Evolutionary conservation across 2,113 vertebrate species (phyloP), one percentile per base, ranked within the genome.

Genomic region (Oceanodroma tethys): DNA sequence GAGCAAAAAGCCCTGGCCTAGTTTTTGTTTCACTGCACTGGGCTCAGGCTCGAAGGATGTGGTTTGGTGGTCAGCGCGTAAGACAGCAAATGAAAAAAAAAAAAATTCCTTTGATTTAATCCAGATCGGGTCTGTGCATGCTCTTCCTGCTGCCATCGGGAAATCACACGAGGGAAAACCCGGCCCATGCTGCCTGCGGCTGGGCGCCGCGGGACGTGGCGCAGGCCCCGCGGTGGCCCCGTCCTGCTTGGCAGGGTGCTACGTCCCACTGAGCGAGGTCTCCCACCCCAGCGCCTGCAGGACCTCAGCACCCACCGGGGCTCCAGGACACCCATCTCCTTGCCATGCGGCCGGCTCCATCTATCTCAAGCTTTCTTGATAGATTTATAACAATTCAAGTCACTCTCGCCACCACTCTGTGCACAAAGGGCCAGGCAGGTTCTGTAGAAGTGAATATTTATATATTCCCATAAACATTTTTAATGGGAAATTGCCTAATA

Each of bases 21-120:
- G 91, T 97, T 97, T 97, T 97, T 60, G 87, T 97, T 96, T 95
- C 93, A 87, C 40, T 88, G 82, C 11, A 22, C 96, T 67, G 90
- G 93, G 88, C 95, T 66, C 75, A 40, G 62, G 66, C 91, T 97
- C 4, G 66, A 87, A 96, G 97, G 97, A 98, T 98, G 97, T 97
- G 97, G 97, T 97, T 97, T 96, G 82, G 94, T 93, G 96, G 96
- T 96, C 96, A 95, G 94, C 30, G 7, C 74, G 20, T 84, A 90
- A 94, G 75, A 45, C 75, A 55, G 84, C 71, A 79, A 86, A 74
- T 22, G 80, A 88, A 92, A 47, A 56, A 52, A 52, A 53, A 91
- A 93, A 93, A 91, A 92, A 71, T 53, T 94, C 91, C 95, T 97
- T 97, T 95, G 88, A 95, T 94, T 95, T 59, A 68, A 90, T 86